These are phyloP conservation scores for Mustela lutreola DNA, from an alignment of 2,113 vertebrate genomes.

Conservation along the genomic window DNA sequence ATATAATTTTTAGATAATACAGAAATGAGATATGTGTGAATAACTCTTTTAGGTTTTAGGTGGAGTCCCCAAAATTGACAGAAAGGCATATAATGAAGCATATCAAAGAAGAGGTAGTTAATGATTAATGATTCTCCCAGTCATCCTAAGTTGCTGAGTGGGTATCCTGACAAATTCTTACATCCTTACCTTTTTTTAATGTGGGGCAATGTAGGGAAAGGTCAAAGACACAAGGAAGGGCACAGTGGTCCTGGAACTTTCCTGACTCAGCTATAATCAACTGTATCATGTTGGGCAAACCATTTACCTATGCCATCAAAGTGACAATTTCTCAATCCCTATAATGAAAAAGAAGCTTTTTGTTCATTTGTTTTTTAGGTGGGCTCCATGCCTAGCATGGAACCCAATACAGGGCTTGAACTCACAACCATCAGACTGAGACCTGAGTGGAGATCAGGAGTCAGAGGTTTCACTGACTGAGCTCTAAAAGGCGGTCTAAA, in stretches of 20 bases:
- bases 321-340: not conserved
- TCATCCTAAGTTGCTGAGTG: not conserved
- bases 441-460: not conserved
- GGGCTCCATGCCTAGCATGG: not conserved
- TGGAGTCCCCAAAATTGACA: not conserved
- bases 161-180: not conserved
- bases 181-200: not conserved
- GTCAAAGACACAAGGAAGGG: not conserved
- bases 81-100: conserved; percentile 42
- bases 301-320: not conserved
- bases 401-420: not conserved
- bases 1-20: not conserved
- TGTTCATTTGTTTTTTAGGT: not conserved
- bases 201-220: not conserved
- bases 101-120: not conserved
- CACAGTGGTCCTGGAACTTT: not conserved
- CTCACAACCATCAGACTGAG: not conserved
- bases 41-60: not conserved
- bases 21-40: not conserved
- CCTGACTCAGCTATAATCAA: not conserved
- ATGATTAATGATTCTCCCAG: not conserved
- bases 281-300: not conserved
- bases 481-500: not conserved
- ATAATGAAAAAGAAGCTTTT: not conserved
- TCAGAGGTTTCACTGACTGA: not conserved